Evolutionary conservation across 2,113 vertebrate genomes (phyloP).

Genomic region (Syngnathus typhle): DNA sequence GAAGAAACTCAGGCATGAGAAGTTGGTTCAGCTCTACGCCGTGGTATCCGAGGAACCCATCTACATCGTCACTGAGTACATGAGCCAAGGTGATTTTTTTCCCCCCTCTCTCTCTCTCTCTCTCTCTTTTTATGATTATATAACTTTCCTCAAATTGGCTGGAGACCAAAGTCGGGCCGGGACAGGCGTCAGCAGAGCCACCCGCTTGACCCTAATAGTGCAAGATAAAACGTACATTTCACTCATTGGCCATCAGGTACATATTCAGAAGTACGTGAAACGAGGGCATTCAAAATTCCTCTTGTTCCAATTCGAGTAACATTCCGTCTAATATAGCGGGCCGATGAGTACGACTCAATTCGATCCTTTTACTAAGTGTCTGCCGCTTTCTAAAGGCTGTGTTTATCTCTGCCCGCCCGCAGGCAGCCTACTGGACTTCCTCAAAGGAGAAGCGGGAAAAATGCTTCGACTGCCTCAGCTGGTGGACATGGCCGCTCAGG

Average conservation of each 20-base stretch:
- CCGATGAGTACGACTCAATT: not conserved
- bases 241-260: not conserved
- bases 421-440: slow-evolving; percentile 94
- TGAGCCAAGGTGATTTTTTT: slow-evolving; percentile 83
- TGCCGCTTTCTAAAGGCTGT: not conserved
- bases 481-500: slow-evolving; percentile 96
- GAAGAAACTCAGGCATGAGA: slow-evolving; percentile 95
- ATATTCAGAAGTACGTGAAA: not conserved
- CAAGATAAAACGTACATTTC: not conserved
- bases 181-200: not conserved
- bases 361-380: not conserved
- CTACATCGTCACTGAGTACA: slow-evolving; percentile 95
- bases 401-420: slow-evolving; percentile 15
- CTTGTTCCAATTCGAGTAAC: too few species aligned
- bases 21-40: slow-evolving; percentile 90
- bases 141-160: not conserved
- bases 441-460: slow-evolving; percentile 92
- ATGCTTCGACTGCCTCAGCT: slow-evolving; percentile 90
- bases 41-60: slow-evolving; percentile 96
- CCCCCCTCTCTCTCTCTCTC: too few species aligned
- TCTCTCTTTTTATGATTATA: not conserved
- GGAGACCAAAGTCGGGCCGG: not conserved
- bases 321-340: not conserved
- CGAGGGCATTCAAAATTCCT: not conserved
- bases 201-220: not conserved